Base-by-base conservation (phyloP, 2,113 vertebrate species). In the Barnardius zonarius region DNA sequence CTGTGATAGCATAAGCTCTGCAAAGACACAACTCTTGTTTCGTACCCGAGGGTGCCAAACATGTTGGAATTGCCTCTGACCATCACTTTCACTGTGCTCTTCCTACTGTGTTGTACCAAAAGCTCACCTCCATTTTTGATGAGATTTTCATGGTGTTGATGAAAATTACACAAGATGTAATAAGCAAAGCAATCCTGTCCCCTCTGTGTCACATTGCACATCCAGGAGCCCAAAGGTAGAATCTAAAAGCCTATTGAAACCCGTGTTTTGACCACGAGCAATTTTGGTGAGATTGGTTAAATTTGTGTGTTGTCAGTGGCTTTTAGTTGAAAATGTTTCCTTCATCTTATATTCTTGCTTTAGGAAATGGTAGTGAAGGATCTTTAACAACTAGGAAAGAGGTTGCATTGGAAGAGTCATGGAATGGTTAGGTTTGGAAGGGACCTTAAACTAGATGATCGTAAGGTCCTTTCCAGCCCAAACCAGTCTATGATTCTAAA, bases 31-130 rank as follows among this genome's bases (percentile, higher is more conserved):
- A 55, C 39, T 43, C 41, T 59, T 18, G 28, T 61, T 89, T 70
- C 41, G n/a, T 44, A 64, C 30, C 22, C 2, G 2, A 48, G 44
- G 4, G 7, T 44, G 18, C 28, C 55, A 81, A 44, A 15, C 27
- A 37, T 49, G 5, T 59, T 33, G 13, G 25, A 85, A 59, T 76
- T 55, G 37, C 22, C 31, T 52, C 48, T 55, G 59, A 43, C 6
- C 37, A 10, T 35, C 2, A 2, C 59, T 90, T 91, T 43, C 76
- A 59, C 33, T 81, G 18, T 0, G 1, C 2, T 86, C 13, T 55
- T 20, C 10, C 13, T 23, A 30, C 52, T 5, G 1, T 0, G 0
- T 17, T 48, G 16, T 64, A 72, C 39, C 48, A 44, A 91, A 73
- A 73, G 59, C 17, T 87, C 30, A n/a, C 27, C 33, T 76, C 3